A percentile compares a stretch with the other conserved stretches of the same genome.
Conservation (phyloP, 2,113 vertebrate species). For the Callopanchax toddi region DNA sequence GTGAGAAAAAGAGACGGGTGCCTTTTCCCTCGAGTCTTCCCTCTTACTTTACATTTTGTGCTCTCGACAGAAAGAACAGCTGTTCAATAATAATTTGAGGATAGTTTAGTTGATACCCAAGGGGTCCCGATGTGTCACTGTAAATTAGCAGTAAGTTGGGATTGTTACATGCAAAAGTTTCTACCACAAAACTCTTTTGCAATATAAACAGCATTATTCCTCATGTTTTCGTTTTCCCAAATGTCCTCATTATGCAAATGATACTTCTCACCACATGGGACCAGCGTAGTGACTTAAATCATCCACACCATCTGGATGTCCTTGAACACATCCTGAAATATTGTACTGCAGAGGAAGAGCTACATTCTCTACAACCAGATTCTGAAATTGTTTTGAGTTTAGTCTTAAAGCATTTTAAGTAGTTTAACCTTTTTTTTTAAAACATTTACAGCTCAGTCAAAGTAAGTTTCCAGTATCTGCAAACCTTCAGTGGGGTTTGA, state of each 20-base stretch:
- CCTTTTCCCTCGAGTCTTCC: constrained; percentile 10
- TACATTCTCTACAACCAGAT: background rate
- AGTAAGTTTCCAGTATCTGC: background rate
- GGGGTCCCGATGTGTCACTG: background rate
- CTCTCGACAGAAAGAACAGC: background rate
- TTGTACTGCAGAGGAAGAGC: constrained; percentile 10
- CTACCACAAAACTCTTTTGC: background rate
- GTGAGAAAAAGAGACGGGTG: constrained; percentile 9
- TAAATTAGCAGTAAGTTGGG: background rate
- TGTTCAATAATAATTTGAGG: background rate
- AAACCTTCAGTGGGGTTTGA: background rate
- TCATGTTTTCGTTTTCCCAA: constrained; percentile 38
- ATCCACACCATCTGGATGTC: constrained; percentile 55
- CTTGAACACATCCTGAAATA: constrained; percentile 46
- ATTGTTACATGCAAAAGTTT: background rate
- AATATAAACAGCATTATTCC: constrained; percentile 2
- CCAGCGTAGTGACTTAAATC: constrained; percentile 33
- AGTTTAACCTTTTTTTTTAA: background rate
- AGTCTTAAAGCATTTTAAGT: no score
- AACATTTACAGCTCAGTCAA: no score
- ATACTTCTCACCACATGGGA: constrained; percentile 42
- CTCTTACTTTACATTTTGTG: background rate
- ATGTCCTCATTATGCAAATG: constrained; percentile 59
- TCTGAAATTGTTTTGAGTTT: no score
- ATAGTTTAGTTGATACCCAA: background rate